Conservation (phyloP, 2,888 invertebrate species). For the Stomorhina lunata region DNA sequence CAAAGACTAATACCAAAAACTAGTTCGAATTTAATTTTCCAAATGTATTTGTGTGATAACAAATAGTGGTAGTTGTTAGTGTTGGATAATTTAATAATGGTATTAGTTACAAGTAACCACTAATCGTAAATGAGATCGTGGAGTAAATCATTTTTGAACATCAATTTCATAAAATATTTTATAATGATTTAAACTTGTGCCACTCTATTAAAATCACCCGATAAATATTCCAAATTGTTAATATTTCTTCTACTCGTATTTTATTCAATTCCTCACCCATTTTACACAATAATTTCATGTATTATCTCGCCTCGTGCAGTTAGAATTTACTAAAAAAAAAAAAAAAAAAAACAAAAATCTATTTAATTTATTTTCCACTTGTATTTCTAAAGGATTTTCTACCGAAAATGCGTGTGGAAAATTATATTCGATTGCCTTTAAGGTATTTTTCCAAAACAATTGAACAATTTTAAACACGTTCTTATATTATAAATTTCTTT, state of each 20-base stretch:
- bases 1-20: neutral
- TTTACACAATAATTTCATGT: neutral
- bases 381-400: neutral
- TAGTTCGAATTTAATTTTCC: neutral
- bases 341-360: no score
- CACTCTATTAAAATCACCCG: no score
- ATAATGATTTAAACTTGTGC: no score
- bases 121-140: no score
- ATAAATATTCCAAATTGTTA: no score
- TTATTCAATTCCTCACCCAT: neutral
- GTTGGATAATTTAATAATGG: neutral
- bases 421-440: neutral
- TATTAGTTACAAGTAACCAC: no score
- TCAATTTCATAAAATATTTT: no score
- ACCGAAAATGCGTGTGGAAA: slow-evolving; percentile 25
- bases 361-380: no score
- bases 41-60: neutral
- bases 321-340: neutral
- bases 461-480: no score
- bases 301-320: neutral
- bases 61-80: neutral
- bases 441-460: neutral
- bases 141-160: no score
- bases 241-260: neutral
- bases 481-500: no score